These are phyloP conservation scores for Melitaea athalia DNA, from an alignment of 2,888 invertebrate species.

Conservation along the genomic window DNA sequence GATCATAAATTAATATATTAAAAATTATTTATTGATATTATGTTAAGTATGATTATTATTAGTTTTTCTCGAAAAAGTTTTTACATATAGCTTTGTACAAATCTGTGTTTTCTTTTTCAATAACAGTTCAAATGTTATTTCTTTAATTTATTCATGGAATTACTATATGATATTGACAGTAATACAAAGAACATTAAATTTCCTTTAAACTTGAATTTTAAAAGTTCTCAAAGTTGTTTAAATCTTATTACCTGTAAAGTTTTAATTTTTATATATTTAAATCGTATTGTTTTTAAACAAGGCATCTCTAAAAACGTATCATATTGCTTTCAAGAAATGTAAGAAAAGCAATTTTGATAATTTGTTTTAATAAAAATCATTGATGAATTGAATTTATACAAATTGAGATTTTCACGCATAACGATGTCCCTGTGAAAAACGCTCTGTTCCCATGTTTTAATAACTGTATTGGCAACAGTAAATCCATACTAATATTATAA, in stretches of 20 bases:
- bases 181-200: conserved; percentile 6
- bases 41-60: conserved; percentile 19
- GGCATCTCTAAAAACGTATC: too few species aligned
- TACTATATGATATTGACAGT: background rate
- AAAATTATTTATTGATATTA: conserved; percentile 15
- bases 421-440: too few species aligned
- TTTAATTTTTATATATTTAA: background rate
- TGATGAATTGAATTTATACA: too few species aligned
- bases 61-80: conserved; percentile 2
- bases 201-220: background rate
- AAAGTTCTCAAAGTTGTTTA: background rate
- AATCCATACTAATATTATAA: too few species aligned
- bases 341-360: too few species aligned
- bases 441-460: too few species aligned
- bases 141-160: background rate
- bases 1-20: conserved; percentile 12
- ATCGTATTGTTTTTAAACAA: background rate
- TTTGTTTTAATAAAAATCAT: too few species aligned
- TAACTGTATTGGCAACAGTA: background rate
- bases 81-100: conserved; percentile 6
- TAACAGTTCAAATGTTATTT: background rate
- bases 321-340: too few species aligned
- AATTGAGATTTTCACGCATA: too few species aligned
- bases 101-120: background rate
- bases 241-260: background rate